phyloP scores from a whole-genome alignment of 2,113 vertebrate species.

The Spermophilus dauricus region DNA sequence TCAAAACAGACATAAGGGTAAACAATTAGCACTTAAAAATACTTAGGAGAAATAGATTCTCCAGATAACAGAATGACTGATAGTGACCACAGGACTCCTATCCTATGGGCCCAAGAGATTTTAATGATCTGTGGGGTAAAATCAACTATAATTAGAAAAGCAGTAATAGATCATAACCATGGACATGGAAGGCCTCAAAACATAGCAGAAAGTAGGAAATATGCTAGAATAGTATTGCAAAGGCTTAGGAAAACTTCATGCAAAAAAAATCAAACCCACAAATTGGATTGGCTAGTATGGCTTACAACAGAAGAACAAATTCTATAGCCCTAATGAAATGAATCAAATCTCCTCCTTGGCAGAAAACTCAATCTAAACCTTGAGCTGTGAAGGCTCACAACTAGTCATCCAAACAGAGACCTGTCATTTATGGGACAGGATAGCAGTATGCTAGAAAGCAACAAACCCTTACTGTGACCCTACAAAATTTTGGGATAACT shows the following conservation, averaged over 20 bases:
- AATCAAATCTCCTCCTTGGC: background rate
- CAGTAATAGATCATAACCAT: background rate
- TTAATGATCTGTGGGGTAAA: background rate
- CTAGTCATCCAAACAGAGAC: background rate
- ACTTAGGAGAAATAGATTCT: background rate
- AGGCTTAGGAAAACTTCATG: background rate
- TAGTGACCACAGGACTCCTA: background rate
- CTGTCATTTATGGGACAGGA: background rate
- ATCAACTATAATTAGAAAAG: background rate
- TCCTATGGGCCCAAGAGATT: background rate
- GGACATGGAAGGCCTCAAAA: background rate
- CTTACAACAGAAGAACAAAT: background rate
- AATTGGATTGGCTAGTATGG: background rate
- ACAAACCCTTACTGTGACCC: background rate
- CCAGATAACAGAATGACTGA: background rate
- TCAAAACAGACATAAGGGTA: background rate
- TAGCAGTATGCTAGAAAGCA: background rate
- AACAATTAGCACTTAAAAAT: background rate
- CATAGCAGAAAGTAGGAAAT: background rate
- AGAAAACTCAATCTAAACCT: background rate
- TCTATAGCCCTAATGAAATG: background rate
- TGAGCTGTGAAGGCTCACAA: background rate
- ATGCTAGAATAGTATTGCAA: background rate
- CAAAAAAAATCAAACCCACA: background rate
- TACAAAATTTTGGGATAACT: background rate